These are phyloP conservation scores for Eilema sororculum DNA, from an alignment of 2,888 invertebrate species.

Conservation along the genomic window DNA sequence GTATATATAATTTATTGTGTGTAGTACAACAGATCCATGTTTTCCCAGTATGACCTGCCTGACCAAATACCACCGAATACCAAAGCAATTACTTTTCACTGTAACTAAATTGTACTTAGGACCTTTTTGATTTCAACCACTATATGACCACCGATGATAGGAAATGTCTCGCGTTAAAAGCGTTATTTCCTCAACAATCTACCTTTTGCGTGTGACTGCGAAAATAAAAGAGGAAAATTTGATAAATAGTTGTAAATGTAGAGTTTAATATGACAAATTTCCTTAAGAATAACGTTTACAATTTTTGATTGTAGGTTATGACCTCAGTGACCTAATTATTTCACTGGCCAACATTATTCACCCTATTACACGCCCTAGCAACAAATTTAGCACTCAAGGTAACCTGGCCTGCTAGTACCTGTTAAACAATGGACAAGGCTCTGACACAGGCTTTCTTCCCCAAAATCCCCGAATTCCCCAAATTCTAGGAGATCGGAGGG, in stretches of 20 bases:
- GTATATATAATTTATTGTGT: background rate
- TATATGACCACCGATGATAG: slow-evolving; percentile 32
- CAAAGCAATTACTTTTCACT: background rate
- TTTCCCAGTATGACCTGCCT: background rate
- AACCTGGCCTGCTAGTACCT: too few relatives aligned
- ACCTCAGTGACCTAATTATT: background rate
- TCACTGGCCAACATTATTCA: background rate
- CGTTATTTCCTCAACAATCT: slow-evolving; percentile 14
- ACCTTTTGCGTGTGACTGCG: slow-evolving; percentile 14
- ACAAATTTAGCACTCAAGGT: too few relatives aligned
- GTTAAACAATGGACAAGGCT: too few relatives aligned
- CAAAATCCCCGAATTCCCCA: too few relatives aligned
- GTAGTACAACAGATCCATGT: too few relatives aligned
- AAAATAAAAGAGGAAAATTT: background rate
- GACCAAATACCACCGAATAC: background rate
- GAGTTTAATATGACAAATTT: slow-evolving; percentile 3
- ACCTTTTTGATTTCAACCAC: background rate
- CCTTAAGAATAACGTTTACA: slow-evolving; percentile 3
- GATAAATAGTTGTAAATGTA: slow-evolving; percentile 15
- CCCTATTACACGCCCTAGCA: too few relatives aligned
- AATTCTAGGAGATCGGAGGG: too few relatives aligned
- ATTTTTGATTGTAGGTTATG: slow-evolving; percentile 8
- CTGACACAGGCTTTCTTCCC: too few relatives aligned
- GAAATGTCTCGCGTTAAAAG: slow-evolving; percentile 36
- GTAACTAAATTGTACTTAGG: background rate